Conservation (phyloP, 2,113 vertebrate species). For the Oenanthe melanoleuca region DNA sequence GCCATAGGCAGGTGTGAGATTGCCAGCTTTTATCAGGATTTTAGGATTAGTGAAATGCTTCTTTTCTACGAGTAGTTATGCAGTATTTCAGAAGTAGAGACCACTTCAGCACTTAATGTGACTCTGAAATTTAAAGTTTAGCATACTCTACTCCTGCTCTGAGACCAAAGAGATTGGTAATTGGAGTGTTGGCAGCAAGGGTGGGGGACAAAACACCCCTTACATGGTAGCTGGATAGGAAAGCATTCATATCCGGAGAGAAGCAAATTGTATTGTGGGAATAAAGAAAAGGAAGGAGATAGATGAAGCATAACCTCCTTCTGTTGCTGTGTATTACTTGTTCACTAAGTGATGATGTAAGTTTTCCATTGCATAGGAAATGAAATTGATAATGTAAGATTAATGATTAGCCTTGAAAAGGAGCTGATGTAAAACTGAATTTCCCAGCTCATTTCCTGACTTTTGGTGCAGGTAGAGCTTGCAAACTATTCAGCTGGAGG, state of each 20-base stretch:
- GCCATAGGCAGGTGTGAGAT: neutral
- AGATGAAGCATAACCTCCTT: slow-evolving; percentile 22
- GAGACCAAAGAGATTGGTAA: neutral
- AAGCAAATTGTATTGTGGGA: slow-evolving; percentile 39
- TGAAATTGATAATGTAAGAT: neutral
- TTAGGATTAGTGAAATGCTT: neutral
- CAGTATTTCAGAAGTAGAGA: neutral
- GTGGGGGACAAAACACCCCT: neutral
- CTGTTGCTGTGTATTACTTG: neutral
- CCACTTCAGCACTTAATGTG: neutral
- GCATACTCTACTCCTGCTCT: neutral
- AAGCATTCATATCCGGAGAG: slow-evolving; percentile 13
- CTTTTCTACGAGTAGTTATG: neutral
- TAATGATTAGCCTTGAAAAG: neutral
- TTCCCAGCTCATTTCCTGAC: neutral
- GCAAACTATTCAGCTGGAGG: neutral
- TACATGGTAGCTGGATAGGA: slow-evolving; percentile 21
- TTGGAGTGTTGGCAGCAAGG: neutral
- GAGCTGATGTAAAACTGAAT: neutral
- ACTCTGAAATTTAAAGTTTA: neutral
- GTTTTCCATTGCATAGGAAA: slow-evolving; percentile 25
- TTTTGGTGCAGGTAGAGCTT: neutral
- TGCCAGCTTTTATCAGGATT: neutral
- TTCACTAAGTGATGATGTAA: neutral
- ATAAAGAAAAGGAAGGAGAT: slow-evolving; percentile 54